Evolutionary conservation across 2,797 vertebrate genomes (phyloP).

Genomic region (Lindbergichthys nudifrons): DNA sequence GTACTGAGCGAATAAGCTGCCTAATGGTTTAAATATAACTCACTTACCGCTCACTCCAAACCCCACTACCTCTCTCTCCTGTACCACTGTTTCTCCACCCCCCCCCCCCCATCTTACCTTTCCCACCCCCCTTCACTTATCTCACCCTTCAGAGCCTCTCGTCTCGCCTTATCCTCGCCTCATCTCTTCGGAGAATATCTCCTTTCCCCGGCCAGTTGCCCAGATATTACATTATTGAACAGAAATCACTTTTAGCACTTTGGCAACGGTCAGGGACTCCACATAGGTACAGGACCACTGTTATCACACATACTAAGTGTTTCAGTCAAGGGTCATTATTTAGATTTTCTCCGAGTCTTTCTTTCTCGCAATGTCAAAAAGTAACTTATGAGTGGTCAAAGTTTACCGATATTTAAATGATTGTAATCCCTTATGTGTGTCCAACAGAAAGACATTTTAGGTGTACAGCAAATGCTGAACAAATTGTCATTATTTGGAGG

Average conservation of each 20-base stretch:
- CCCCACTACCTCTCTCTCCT: slow-evolving; percentile 59
- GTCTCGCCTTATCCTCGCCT: slow-evolving; percentile 59
- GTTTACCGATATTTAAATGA: background rate
- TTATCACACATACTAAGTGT: slow-evolving; percentile 56
- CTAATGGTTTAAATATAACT: slow-evolving; percentile 85
- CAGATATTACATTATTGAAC: slow-evolving; percentile 70
- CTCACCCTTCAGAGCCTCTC: slow-evolving; percentile 68
- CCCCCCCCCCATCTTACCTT: slow-evolving; percentile 27
- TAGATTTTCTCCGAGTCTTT: no score
- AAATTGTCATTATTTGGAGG: background rate
- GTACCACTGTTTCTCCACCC: slow-evolving; percentile 47
- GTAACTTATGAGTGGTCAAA: slow-evolving; percentile 22
- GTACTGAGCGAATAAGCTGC: slow-evolving; percentile 80
- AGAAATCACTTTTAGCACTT: slow-evolving; percentile 71
- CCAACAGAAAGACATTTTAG: background rate
- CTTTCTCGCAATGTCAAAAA: slow-evolving; percentile 20
- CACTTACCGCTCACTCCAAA: slow-evolving; percentile 75
- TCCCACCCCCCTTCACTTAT: slow-evolving; percentile 55
- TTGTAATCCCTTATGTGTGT: background rate
- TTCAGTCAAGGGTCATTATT: slow-evolving; percentile 61
- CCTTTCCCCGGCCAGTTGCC: slow-evolving; percentile 45
- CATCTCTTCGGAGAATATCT: slow-evolving; percentile 63
- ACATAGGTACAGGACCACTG: slow-evolving; percentile 46
- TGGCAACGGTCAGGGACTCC: slow-evolving; percentile 56
- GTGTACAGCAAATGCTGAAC: no score